Percentiles rank a stretch among this genome's conserved stretches.
Evolutionary conservation across 2,888 invertebrate species (phyloP).

Genomic region (Sesia apiformis): DNA sequence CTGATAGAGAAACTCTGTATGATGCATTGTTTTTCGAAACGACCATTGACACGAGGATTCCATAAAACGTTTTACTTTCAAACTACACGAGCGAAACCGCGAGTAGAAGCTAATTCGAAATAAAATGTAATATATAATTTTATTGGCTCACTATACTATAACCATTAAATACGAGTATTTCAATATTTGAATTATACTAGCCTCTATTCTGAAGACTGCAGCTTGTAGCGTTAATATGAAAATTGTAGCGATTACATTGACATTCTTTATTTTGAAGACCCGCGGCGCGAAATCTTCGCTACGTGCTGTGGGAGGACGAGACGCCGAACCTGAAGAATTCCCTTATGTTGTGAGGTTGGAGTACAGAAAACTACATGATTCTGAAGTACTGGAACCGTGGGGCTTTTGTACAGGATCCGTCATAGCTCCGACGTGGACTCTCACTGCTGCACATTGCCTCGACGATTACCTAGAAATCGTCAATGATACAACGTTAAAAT

Average conservation of each 20-base stretch:
- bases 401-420: not conserved
- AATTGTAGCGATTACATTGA: too few species aligned
- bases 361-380: not conserved
- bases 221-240: too few species aligned
- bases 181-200: too few species aligned
- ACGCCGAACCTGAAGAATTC: not conserved
- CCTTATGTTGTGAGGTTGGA: not conserved
- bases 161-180: too few species aligned
- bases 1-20: too few species aligned
- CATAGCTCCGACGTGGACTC: not conserved
- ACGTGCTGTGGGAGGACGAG: not conserved
- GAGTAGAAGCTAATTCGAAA: not conserved
- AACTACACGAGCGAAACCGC: not conserved
- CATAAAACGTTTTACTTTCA: not conserved
- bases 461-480: not conserved
- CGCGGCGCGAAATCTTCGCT: not conserved
- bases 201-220: too few species aligned
- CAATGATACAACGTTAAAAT: not conserved
- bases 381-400: too few species aligned
- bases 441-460: not conserved
- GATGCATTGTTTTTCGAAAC: too few species aligned
- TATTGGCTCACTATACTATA: too few species aligned
- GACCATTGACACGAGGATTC: not conserved
- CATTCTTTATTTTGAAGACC: not conserved
- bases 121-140: too few species aligned